Conservation (phyloP, 1,140 invertebrate genomes). For the Tenebrio molitor region DNA sequence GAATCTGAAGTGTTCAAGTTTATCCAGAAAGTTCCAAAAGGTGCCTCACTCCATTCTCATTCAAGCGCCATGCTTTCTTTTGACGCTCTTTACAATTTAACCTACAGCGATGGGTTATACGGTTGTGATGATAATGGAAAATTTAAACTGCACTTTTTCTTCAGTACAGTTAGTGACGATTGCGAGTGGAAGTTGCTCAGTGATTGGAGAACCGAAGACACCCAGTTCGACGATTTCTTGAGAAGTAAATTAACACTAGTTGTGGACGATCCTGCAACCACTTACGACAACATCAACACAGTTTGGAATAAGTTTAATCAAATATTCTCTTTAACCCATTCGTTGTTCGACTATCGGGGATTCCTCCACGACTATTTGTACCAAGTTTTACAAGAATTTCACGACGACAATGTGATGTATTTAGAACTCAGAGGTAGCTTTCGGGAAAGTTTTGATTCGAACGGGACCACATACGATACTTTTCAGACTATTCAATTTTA, state of each 20-base stretch:
- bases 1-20: slow-evolving; percentile 6
- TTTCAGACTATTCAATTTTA: slow-evolving; percentile 67
- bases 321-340: slow-evolving; percentile 73
- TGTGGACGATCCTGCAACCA: slow-evolving; percentile 70
- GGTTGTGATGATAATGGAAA: slow-evolving; percentile 69
- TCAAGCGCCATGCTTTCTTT: neutral
- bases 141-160: slow-evolving; percentile 62
- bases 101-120: slow-evolving; percentile 71
- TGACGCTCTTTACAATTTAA: neutral
- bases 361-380: slow-evolving; percentile 80
- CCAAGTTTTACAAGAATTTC: slow-evolving; percentile 76
- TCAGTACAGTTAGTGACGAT: slow-evolving; percentile 57
- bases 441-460: slow-evolving; percentile 65
- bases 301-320: slow-evolving; percentile 78
- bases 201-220: slow-evolving; percentile 67
- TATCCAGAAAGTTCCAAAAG: neutral
- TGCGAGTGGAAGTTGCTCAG: slow-evolving; percentile 73
- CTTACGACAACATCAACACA: slow-evolving; percentile 73
- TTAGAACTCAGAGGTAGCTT: slow-evolving; percentile 73
- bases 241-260: slow-evolving; percentile 73
- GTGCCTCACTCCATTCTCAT: neutral
- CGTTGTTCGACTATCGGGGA: slow-evolving; percentile 76
- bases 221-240: slow-evolving; percentile 71
- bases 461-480: slow-evolving; percentile 67
- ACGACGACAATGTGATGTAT: slow-evolving; percentile 84